A percentile compares a stretch with the other conserved stretches of the same genome.
phyloP scores from a whole-genome alignment of 2,888 invertebrate genomes.

The Campoletis raptor region DNA sequence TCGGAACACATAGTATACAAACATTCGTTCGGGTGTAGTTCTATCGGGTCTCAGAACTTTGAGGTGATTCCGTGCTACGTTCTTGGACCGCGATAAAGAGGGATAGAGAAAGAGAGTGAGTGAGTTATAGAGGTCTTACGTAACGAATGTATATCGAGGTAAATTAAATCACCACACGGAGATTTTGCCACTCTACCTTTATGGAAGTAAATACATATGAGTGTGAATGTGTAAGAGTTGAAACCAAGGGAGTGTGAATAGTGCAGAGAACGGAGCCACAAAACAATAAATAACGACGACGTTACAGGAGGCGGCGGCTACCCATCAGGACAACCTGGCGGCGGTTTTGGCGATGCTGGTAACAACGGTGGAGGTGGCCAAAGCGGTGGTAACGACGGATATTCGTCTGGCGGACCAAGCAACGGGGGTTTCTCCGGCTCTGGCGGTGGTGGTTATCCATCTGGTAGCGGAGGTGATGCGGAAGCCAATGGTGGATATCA shows the following conservation, averaged over 20 bases:
- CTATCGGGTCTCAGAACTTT: conserved; percentile 50
- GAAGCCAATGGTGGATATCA: conserved; percentile 83
- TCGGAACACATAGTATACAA: neutral
- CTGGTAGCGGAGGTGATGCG: conserved; percentile 82
- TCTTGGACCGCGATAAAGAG: neutral
- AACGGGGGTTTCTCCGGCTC: conserved; percentile 70
- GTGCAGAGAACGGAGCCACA: conserved; percentile 41
- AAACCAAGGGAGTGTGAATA: conserved; percentile 39
- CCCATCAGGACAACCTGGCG: conserved; percentile 74
- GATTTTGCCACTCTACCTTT: conserved; percentile 27
- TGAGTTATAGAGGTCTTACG: conserved; percentile 64
- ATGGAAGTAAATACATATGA: conserved; percentile 8
- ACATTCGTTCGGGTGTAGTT: conserved; percentile 7
- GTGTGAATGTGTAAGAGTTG: neutral
- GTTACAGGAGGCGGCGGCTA: conserved; percentile 69
- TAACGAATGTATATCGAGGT: conserved; percentile 68
- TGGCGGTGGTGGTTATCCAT: conserved; percentile 78
- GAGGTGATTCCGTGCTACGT: conserved; percentile 25
- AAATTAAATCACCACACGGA: conserved; percentile 63
- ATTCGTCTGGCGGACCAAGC: conserved; percentile 78
- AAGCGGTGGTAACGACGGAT: conserved; percentile 75
- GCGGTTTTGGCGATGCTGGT: conserved; percentile 64
- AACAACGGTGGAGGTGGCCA: conserved; percentile 61
- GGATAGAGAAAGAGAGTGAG: conserved; percentile 28
- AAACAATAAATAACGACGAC: conserved; percentile 67